These are phyloP conservation scores for Dendrocopos noguchii DNA, from an alignment of 2,113 vertebrate species.

Conservation along the genomic window DNA sequence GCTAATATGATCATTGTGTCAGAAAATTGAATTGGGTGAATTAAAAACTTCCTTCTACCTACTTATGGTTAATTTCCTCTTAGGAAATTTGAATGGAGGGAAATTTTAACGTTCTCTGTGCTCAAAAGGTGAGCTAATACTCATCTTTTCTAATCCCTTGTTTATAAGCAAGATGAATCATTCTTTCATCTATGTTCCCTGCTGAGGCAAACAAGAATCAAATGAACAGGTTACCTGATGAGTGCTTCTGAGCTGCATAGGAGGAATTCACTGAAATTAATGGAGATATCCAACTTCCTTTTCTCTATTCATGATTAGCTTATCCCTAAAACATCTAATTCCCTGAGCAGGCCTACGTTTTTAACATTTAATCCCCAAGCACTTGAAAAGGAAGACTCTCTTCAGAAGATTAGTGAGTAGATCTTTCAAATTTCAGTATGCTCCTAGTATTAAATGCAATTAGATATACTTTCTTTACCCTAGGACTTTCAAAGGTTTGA, in stretches of 20 bases:
- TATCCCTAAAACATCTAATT: not conserved
- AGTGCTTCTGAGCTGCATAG: not conserved
- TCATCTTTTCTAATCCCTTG: not conserved
- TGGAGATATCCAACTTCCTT: not conserved
- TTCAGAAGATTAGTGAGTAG: not conserved
- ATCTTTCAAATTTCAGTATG: not conserved
- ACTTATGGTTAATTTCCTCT: not conserved
- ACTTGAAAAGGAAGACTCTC: not conserved
- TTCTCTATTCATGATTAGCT: not conserved
- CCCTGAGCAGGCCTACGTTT: not conserved
- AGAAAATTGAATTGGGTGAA: not conserved
- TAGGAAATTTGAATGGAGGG: not conserved
- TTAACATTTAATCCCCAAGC: not conserved
- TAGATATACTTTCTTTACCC: not conserved
- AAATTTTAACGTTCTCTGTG: not conserved
- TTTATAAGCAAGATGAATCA: conserved; percentile 16
- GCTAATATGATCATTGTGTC: not conserved
- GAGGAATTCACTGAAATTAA: not conserved
- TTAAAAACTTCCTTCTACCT: not conserved
- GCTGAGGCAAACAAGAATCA: not conserved
- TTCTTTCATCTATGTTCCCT: not conserved
- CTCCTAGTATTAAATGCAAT: not conserved
- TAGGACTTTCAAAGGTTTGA: not conserved
- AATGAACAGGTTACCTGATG: not conserved
- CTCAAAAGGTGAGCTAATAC: conserved; percentile 2